Evolutionary conservation across 64 coral and sea anemone genomes (phyloP).

Genomic region (Orbicella faveolata): DNA sequence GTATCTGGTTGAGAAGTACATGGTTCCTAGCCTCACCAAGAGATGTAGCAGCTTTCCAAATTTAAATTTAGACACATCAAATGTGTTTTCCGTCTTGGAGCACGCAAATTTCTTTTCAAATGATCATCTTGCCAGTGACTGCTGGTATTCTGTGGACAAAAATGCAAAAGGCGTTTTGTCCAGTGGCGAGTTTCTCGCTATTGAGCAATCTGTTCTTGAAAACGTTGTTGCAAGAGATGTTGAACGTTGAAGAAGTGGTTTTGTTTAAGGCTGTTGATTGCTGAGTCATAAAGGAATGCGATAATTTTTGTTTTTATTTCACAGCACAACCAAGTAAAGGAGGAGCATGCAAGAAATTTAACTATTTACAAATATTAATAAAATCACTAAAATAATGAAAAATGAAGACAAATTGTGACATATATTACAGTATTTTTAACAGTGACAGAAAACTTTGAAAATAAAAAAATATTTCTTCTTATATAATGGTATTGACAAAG

Average conservation of each 20-base stretch:
- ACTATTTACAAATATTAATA: no score
- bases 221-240: constrained; percentile 35
- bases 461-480: no score
- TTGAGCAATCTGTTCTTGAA: background rate
- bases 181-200: background rate
- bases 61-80: constrained; percentile 21
- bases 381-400: no score
- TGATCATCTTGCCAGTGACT: constrained; percentile 19
- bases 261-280: constrained; percentile 33
- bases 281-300: constrained; percentile 35
- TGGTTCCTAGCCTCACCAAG: constrained; percentile 20
- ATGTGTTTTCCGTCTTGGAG: constrained; percentile 47
- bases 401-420: no score
- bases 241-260: constrained; percentile 38
- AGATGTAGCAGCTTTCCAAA: constrained; percentile 21
- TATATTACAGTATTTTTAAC: no score
- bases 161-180: constrained; percentile 16
- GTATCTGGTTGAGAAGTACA: constrained; percentile 53
- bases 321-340: background rate
- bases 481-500: no score
- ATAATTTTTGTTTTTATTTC: no score
- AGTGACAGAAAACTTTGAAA: no score
- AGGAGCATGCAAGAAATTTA: no score
- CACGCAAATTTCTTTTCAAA: constrained; percentile 29
- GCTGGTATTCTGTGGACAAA: constrained; percentile 27